Conservation (phyloP, 2,113 vertebrate genomes). For the Octodon degus region DNA sequence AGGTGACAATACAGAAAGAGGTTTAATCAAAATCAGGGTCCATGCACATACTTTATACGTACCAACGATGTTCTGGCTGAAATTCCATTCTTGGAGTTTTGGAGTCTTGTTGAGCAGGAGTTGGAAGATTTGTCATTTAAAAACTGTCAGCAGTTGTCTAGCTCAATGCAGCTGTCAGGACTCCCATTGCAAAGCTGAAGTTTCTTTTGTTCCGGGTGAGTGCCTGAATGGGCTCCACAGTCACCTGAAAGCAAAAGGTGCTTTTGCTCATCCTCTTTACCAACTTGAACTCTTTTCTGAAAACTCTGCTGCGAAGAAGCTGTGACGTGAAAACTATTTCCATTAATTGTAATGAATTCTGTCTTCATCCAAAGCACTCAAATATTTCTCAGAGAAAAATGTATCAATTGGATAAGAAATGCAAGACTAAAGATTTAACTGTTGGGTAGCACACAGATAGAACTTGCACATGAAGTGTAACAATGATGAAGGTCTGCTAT, state of each 20-base stretch:
- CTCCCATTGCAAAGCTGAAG: slow-evolving; percentile 27
- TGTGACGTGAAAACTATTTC: slow-evolving; percentile 41
- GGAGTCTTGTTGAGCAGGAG: slow-evolving; percentile 52
- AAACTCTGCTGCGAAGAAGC: slow-evolving; percentile 36
- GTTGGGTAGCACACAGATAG: not conserved
- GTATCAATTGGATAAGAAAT: slow-evolving; percentile 41
- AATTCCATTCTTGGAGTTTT: slow-evolving; percentile 62
- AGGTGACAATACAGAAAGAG: slow-evolving; percentile 55
- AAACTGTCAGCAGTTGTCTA: slow-evolving; percentile 40
- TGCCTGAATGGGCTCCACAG: not conserved
- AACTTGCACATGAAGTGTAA: slow-evolving; percentile 11
- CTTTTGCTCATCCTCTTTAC: not conserved
- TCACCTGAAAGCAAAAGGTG: not conserved
- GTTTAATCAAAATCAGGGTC: slow-evolving; percentile 68
- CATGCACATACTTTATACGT: slow-evolving; percentile 60
- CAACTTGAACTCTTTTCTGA: slow-evolving; percentile 25
- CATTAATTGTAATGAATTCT: slow-evolving; percentile 57
- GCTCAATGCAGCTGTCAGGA: not conserved
- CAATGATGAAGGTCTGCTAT: not conserved
- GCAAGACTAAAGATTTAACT: slow-evolving; percentile 30
- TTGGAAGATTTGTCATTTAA: slow-evolving; percentile 61
- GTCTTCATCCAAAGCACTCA: not conserved
- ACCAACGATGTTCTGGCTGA: slow-evolving; percentile 50
- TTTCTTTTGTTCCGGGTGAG: slow-evolving; percentile 59
- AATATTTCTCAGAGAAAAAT: slow-evolving; percentile 46